A percentile compares a stretch with the other conserved stretches of the same genome.
Conservation (phyloP, 1,140 invertebrate species). For the Leptopilina clavipes region DNA sequence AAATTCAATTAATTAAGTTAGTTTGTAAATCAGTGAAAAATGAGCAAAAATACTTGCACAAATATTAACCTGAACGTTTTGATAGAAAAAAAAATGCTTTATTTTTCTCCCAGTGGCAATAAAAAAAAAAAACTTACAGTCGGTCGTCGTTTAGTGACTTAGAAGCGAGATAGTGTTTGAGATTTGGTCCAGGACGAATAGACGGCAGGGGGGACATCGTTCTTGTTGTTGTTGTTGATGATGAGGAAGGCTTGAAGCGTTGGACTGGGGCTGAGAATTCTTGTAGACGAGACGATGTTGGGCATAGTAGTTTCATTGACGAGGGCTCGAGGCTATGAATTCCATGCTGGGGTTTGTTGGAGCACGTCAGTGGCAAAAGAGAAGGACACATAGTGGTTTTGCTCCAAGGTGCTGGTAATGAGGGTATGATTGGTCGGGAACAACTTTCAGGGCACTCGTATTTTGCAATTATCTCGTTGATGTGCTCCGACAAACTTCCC, state of each 20-base stretch:
- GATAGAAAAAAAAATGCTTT: background rate
- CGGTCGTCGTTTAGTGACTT: background rate
- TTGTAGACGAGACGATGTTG: conserved; percentile 4
- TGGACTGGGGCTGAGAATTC: conserved; percentile 35
- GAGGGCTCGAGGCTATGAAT: conserved; percentile 42
- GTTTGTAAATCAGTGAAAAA: too few relatives aligned
- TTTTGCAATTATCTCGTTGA: conserved; percentile 56
- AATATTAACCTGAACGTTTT: too few relatives aligned
- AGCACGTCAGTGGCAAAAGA: conserved; percentile 36
- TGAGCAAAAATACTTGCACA: too few relatives aligned
- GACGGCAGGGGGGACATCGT: conserved; percentile 36
- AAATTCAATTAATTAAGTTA: too few relatives aligned
- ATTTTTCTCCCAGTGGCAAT: background rate
- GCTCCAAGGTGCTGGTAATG: conserved; percentile 27
- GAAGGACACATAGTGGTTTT: conserved; percentile 46
- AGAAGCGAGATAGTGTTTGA: conserved; percentile 24
- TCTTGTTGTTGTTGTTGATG: conserved; percentile 41
- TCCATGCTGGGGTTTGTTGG: conserved; percentile 35
- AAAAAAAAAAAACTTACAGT: background rate
- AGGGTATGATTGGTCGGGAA: conserved; percentile 7
- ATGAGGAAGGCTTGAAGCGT: conserved; percentile 44
- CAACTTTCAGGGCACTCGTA: conserved; percentile 43
- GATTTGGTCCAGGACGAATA: conserved; percentile 33
- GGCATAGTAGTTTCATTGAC: conserved; percentile 13
- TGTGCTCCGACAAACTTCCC: conserved; percentile 48